Base-by-base conservation (phyloP, 2,113 vertebrate genomes). In the Paramisgurnus dabryanus region DNA sequence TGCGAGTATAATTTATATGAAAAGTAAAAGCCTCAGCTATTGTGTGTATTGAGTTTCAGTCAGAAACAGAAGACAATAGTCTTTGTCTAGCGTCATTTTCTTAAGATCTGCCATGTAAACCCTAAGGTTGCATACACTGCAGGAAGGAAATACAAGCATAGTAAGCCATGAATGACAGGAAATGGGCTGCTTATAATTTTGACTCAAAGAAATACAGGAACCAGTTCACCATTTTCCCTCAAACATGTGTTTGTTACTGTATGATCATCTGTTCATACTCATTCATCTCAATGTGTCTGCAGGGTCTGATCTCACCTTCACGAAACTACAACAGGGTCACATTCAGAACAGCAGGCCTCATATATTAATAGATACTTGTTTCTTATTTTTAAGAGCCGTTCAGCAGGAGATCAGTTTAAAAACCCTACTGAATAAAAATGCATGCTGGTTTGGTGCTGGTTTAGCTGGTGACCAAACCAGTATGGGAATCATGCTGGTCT, bases 121-220 rank as follows among this genome's bases (percentile, higher is more conserved):
- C 27, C 27, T 34, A 3, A 34, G 22, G 27, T 34, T 34, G 27
- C 82, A 75, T 11, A 60, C 49, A 76, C 74, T 87, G 83, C 90
- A 91, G 91, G 92, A 94, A 93, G 89, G 92, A 91, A 86, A 89
- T 88, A 83, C 76, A 66, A 87, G 81, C 88, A 92, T 87, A 92
- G 89, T 84, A 91, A 84, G 87, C 91, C 88, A 92, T 92, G 78
- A 94, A 87, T 90, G 81, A 93, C 76, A 91, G 90, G 88, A 94
- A 92, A 86, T 89, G 82, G 79, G 80, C 84, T 90, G 86, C 76
- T 84, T 86, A 77, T 84, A 83, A 88, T 89, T 92, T 89, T 89
- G 74, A 87, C 85, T 88, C 87, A 85, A 87, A 88, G 69, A 83
- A 66, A 71, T 22, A 69, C 90, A 91, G 89, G 90, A 92, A 89